Conservation (phyloP, 2,113 vertebrate genomes). For the Cinclus cinclus region DNA sequence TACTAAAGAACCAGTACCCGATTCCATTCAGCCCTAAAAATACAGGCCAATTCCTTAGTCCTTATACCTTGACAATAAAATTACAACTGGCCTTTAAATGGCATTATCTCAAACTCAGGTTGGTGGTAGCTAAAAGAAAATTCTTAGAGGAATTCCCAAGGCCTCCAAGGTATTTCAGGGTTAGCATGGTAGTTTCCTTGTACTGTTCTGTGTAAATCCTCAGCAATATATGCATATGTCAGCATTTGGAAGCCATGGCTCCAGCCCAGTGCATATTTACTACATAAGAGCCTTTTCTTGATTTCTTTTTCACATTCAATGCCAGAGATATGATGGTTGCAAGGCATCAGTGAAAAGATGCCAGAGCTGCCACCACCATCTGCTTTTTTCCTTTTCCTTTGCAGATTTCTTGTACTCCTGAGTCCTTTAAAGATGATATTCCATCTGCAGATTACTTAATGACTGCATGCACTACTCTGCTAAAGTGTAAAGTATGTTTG, state of each 20-base stretch:
- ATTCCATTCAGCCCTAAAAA: not conserved
- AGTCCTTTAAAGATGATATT: not conserved
- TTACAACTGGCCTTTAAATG: not conserved
- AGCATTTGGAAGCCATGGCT: not conserved
- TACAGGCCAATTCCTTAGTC: not conserved
- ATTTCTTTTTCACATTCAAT: not conserved
- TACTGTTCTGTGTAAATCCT: not conserved
- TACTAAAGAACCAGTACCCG: not conserved
- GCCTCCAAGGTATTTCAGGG: not conserved
- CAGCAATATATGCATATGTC: not conserved
- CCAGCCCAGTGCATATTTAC: fast-evolving
- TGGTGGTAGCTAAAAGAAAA: not conserved
- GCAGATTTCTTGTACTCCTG: not conserved
- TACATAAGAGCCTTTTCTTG: not conserved
- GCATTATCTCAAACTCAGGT: not conserved
- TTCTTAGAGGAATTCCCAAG: not conserved
- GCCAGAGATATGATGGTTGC: fast-evolving
- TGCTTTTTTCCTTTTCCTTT: not conserved
- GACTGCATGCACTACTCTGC: not conserved
- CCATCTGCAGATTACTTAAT: not conserved
- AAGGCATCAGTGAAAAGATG: not conserved
- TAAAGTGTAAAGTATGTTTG: not conserved
- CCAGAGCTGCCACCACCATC: not conserved
- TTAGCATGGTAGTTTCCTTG: not conserved
- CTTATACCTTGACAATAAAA: not conserved